These are phyloP conservation scores for Oxystoma pomonae DNA, from an alignment of 2,888 invertebrate genomes.

Conservation along the genomic window DNA sequence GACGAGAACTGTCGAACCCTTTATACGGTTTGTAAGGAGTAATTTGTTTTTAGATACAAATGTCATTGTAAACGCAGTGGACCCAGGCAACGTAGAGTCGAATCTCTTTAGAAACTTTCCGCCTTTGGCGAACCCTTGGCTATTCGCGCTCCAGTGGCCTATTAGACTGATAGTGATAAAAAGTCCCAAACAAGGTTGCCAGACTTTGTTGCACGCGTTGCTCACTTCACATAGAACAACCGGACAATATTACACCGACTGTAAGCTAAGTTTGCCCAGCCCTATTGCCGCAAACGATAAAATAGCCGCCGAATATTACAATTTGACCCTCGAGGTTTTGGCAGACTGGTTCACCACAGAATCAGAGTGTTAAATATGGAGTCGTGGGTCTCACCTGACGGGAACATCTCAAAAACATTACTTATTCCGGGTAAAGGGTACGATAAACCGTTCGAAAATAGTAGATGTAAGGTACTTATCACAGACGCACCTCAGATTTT, in stretches of 20 bases:
- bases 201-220: conserved; percentile 44
- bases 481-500: conserved; percentile 28
- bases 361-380: conserved; percentile 39
- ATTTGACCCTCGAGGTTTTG: conserved; percentile 40
- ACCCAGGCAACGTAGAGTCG: conserved; percentile 50
- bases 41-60: conserved; percentile 40
- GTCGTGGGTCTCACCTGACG: conserved; percentile 40
- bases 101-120: conserved; percentile 45
- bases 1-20: too few relatives aligned
- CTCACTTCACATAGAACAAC: conserved; percentile 42
- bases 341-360: conserved; percentile 38
- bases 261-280: conserved; percentile 39
- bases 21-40: conserved; percentile 3
- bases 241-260: conserved; percentile 44
- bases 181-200: conserved; percentile 46
- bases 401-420: conserved; percentile 40
- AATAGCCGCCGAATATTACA: conserved; percentile 39
- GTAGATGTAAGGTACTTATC: conserved; percentile 40
- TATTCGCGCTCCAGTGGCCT: conserved; percentile 45
- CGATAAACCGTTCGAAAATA: conserved; percentile 42
- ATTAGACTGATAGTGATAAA: conserved; percentile 43
- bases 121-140: conserved; percentile 38
- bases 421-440: conserved; percentile 36
- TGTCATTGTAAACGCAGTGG: conserved; percentile 45
- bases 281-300: conserved; percentile 37